Percentiles rank a stretch among this genome's conserved stretches.
Evolutionary conservation across 2,888 invertebrate species (phyloP).

Genomic region (Apotomis betuletana): DNA sequence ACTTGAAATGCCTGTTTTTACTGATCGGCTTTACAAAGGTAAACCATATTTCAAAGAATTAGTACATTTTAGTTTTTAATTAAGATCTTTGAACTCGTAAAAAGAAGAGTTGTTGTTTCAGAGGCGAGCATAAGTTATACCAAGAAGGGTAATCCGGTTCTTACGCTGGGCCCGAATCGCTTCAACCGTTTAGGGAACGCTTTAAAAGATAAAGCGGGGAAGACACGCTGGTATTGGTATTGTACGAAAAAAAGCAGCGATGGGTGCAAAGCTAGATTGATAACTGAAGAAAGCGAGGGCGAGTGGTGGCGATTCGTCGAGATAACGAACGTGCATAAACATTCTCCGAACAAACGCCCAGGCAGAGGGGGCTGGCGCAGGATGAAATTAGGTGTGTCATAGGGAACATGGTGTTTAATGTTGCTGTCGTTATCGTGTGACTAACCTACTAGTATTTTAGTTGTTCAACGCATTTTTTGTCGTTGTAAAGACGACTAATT

Average conservation of each 20-base stretch:
- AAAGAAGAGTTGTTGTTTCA: constrained; percentile 3
- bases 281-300: constrained; percentile 13
- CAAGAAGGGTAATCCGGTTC: constrained; percentile 8
- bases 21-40: too few species aligned
- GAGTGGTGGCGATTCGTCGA: constrained; percentile 6
- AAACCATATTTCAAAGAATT: too few species aligned
- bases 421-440: too few species aligned
- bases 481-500: too few species aligned
- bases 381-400: too few species aligned
- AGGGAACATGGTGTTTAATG: too few species aligned
- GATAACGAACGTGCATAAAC: constrained; percentile 12
- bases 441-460: too few species aligned
- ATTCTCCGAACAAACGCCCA: neutral
- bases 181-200: neutral
- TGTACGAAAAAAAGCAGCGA: neutral
- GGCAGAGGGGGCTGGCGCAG: neutral
- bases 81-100: too few species aligned
- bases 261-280: constrained; percentile 17
- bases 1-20: too few species aligned
- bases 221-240: constrained; percentile 18
- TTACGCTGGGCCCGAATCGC: constrained; percentile 10
- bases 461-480: too few species aligned
- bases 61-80: too few species aligned
- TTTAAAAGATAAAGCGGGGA: neutral
- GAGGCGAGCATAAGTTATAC: constrained; percentile 13